A percentile compares a stretch with the other conserved stretches of the same genome.
Evolutionary conservation across 2,113 vertebrate genomes (phyloP).

Genomic region (Amblyopsis rosae): DNA sequence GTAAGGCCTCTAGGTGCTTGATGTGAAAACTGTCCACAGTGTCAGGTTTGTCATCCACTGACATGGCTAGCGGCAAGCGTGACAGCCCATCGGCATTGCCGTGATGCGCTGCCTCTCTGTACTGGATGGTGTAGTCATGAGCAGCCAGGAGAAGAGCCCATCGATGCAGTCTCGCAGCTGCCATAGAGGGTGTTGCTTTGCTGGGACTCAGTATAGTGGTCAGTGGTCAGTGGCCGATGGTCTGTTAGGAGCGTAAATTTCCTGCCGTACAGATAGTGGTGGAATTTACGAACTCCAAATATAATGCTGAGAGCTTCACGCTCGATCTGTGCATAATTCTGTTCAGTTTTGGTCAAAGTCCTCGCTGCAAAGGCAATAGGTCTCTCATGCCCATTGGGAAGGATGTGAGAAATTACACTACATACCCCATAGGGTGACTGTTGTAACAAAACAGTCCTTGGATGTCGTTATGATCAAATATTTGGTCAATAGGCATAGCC

Average conservation of each 20-base stretch:
- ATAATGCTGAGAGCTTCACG: conserved; percentile 6
- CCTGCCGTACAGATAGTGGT: conserved; percentile 26
- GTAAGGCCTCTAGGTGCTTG: background rate
- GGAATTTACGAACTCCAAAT: conserved; percentile 26
- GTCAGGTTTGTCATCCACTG: background rate
- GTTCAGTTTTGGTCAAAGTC: conserved; percentile 10
- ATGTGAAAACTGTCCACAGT: background rate
- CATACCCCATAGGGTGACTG: conserved; percentile 4
- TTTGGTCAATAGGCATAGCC: conserved; percentile 17
- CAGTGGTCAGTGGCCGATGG: background rate
- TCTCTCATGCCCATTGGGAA: too few species aligned
- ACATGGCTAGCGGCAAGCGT: background rate
- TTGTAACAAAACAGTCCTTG: too few species aligned
- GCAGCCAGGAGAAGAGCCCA: background rate
- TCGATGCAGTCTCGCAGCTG: background rate
- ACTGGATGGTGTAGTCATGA: background rate
- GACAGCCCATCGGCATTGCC: background rate
- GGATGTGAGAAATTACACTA: background rate
- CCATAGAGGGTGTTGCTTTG: background rate
- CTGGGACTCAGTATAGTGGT: background rate
- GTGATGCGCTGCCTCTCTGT: background rate
- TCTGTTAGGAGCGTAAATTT: background rate
- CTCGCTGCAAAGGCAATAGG: conserved; percentile 12
- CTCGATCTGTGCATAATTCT: conserved; percentile 19
- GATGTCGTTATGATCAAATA: too few species aligned